Evolutionary conservation across 2,797 vertebrate genomes (phyloP).

Genomic region (Helostoma temminkii): DNA sequence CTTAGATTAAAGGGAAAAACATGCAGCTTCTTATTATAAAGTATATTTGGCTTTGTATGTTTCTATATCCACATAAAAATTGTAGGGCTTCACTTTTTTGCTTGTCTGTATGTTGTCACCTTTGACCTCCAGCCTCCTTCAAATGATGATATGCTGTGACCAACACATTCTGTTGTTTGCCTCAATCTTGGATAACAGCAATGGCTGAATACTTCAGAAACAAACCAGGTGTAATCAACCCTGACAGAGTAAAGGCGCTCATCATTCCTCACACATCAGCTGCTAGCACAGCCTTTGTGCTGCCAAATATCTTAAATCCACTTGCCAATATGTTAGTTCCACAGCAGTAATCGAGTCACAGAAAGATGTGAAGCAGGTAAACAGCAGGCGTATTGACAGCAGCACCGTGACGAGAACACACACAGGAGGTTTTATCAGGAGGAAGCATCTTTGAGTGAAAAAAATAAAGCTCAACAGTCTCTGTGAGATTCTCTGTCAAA

Average conservation of each 20-base stretch:
- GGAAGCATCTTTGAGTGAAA: constrained; percentile 15
- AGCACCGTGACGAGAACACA: constrained; percentile 7
- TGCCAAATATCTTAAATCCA: constrained; percentile 13
- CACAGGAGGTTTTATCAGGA: constrained; percentile 16
- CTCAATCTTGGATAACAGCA: not conserved
- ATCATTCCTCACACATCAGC: not conserved
- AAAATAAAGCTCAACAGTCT: constrained; percentile 25
- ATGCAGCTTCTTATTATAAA: not conserved
- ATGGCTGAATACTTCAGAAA: not conserved
- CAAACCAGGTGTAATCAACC: not conserved
- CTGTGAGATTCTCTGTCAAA: constrained; percentile 43
- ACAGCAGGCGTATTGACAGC: constrained; percentile 34
- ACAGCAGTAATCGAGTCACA: constrained; percentile 8
- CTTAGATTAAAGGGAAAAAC: not conserved
- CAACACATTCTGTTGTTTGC: not conserved
- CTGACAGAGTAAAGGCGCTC: not conserved
- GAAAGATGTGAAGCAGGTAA: constrained; percentile 34
- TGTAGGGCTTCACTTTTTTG: not conserved
- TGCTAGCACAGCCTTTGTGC: not conserved
- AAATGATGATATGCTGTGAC: not conserved
- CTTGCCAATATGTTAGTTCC: constrained; percentile 12
- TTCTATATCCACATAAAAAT: not conserved
- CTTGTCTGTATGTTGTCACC: not conserved
- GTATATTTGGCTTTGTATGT: not conserved
- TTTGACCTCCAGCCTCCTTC: not conserved